Evolutionary conservation across 1,140 invertebrate genomes (phyloP).

Genomic region (Ceratitis capitata): DNA sequence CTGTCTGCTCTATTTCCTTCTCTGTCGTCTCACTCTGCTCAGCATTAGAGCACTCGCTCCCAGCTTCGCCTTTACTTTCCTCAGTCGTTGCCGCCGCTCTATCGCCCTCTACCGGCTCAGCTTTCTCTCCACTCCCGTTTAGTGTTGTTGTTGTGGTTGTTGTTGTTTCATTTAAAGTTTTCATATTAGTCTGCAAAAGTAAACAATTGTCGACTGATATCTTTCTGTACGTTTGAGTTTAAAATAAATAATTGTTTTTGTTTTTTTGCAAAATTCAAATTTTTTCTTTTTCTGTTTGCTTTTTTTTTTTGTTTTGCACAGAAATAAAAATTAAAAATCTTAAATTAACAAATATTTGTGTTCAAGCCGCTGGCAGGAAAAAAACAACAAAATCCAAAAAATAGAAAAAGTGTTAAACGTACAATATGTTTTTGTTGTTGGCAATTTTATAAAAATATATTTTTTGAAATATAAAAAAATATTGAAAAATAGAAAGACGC

Average conservation of each 20-base stretch:
- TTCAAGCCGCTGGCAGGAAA: not conserved
- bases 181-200: conserved; percentile 64
- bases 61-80: conserved; percentile 15
- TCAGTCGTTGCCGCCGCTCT: not conserved
- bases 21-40: conserved; percentile 26
- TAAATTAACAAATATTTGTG: not conserved
- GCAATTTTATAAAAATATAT: not conserved
- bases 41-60: not conserved
- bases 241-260: not conserved
- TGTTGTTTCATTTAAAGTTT: conserved; percentile 45
- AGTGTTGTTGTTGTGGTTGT: conserved; percentile 46
- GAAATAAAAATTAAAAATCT: not conserved
- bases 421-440: not conserved
- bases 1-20: conserved; percentile 18
- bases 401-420: not conserved
- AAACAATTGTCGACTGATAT: conserved; percentile 66
- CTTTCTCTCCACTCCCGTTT: conserved; percentile 42
- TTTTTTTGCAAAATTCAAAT: conserved; percentile 9
- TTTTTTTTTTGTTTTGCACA: too few species aligned
- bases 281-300: too few species aligned
- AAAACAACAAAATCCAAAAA: not conserved
- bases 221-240: conserved; percentile 47
- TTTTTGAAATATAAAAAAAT: not conserved
- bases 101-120: conserved; percentile 38
- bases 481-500: conserved; percentile 44